These are phyloP conservation scores for Anguilla obscura DNA, from an alignment of 2,797 vertebrate genomes.

Conservation along the genomic window DNA sequence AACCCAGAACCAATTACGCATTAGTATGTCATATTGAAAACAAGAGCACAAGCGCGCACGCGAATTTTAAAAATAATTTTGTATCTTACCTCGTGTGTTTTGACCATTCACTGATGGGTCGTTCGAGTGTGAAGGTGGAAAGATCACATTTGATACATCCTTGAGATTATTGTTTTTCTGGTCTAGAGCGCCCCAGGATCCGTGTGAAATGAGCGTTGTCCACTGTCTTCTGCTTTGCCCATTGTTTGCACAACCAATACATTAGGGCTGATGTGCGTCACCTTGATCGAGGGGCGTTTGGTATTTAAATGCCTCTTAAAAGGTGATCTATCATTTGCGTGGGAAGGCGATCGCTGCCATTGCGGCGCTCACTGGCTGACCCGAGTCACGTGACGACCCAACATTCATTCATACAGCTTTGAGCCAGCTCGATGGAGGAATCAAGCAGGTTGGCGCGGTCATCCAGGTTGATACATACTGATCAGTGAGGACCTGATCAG, in stretches of 20 bases:
- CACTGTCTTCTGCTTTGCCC: conserved; percentile 36
- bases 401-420: conserved; percentile 82
- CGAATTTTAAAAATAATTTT: not conserved
- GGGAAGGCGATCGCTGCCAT: conserved; percentile 75
- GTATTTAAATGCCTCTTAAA: conserved; percentile 78
- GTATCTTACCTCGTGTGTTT: conserved; percentile 24
- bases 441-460: conserved; percentile 79
- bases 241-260: conserved; percentile 29
- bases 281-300: conserved; percentile 67
- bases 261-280: conserved; percentile 54
- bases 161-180: not conserved
- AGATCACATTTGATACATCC: conserved; percentile 25
- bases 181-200: not conserved
- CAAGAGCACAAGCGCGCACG: not conserved
- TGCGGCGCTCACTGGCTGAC: conserved; percentile 74
- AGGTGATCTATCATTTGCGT: conserved; percentile 69
- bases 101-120: not conserved
- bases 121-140: not conserved
- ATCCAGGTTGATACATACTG: conserved; percentile 40
- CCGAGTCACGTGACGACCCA: conserved; percentile 67
- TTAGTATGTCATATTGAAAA: not conserved
- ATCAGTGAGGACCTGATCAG: conserved; percentile 70
- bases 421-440: conserved; percentile 80
- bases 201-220: conserved; percentile 32
- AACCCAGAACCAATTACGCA: not conserved